Base-by-base conservation (phyloP, 1,140 invertebrate genomes). In the Anoplophora glabripennis region DNA sequence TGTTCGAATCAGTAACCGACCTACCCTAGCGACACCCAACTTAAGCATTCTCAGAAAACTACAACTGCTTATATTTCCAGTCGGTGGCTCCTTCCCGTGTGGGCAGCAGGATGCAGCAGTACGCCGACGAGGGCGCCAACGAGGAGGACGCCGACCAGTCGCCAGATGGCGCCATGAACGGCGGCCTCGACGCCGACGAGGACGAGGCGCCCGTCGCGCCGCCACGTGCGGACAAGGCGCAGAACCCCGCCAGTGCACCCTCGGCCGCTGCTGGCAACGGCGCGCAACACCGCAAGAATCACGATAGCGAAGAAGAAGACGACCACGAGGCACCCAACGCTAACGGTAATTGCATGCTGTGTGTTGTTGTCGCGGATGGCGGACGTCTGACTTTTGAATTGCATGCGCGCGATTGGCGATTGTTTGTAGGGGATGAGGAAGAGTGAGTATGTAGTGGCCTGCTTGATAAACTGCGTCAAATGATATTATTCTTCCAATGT, bases 151-250 rank as follows among this genome's bases (percentile, higher is more conserved):
- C 57, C 42, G 17, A 38, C 53, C 42, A 52, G 58, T 35, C 73
- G 71, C 63, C 77, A 78, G 77, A 75, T 75, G 68, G 72, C 71
- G 46, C 63, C 69, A 68, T 36, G 74, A 74, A 63, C 63, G 63
- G 67, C 62, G 47, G 53, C 61, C 55, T 61, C 57, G 59, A 57
- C 67, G 68, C 67, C 65, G 59, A 68, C 69, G 55, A 63, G 52
- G 51, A 49, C 60, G 57, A 51, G 18, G 63, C 55, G 66, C 61
- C 44, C 63, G 60, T 53, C 47, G 52, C 47, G 61, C 53, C 57
- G 53, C 59, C 60, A 44, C 42, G 53, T 17, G 34, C 47, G 47
- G 55, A 46, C 9, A 54, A 56, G 53, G 59, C 54, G 66, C 55
- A 54, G 65, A 68, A 45, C 38, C 53, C 65, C 51, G 41, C 57